Evolutionary conservation across 2,797 vertebrate genomes (phyloP).

Genomic region (Pteronotus mesoamericanus): DNA sequence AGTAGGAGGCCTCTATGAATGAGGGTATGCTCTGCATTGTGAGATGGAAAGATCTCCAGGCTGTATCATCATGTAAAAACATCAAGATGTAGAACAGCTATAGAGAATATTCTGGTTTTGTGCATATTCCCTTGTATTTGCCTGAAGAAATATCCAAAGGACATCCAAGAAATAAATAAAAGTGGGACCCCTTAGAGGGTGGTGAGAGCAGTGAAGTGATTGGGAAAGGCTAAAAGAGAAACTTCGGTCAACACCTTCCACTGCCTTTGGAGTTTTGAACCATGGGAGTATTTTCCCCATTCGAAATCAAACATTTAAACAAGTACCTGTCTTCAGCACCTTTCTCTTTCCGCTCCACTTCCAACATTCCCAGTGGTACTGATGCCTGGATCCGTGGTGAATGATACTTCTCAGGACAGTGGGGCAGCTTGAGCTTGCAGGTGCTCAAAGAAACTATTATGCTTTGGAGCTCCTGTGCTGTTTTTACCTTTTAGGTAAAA

Average conservation of each 20-base stretch:
- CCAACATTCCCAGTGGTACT: rapidly evolving
- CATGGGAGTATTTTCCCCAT: not conserved
- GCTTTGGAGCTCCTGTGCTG: not conserved
- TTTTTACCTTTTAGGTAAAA: not conserved
- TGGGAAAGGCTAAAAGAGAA: not conserved
- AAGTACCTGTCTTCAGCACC: not conserved
- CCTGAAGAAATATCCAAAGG: not conserved
- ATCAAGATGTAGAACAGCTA: not conserved
- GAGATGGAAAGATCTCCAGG: not conserved
- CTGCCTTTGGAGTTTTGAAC: not conserved
- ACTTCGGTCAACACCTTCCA: no score
- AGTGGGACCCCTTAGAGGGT: not conserved
- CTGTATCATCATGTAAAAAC: rapidly evolving
- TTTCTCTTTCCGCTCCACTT: not conserved
- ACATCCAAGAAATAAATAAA: not conserved
- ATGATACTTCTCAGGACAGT: not conserved
- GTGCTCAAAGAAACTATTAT: no score
- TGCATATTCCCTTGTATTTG: not conserved
- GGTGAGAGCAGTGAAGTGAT: rapidly evolving
- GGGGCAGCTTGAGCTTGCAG: not conserved
- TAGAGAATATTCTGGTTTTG: not conserved
- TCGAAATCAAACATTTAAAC: not conserved
- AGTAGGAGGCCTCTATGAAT: not conserved
- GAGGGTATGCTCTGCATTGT: not conserved
- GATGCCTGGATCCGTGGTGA: not conserved